A percentile compares a stretch with the other conserved stretches of the same genome.
Conservation (phyloP, 2,797 vertebrate genomes). For the Neosalanx taihuensis region DNA sequence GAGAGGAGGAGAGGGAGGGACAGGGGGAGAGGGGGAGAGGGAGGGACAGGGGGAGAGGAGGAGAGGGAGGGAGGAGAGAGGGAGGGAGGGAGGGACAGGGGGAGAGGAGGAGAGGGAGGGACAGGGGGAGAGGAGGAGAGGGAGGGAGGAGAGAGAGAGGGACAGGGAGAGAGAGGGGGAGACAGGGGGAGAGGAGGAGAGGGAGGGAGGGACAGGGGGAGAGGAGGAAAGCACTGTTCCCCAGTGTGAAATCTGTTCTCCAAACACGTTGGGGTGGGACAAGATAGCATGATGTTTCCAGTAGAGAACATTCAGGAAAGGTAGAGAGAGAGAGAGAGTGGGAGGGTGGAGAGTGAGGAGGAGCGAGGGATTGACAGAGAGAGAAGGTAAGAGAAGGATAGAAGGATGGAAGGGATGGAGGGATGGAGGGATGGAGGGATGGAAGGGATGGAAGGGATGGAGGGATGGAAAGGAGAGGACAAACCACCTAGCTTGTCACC, state of each 20-base stretch:
- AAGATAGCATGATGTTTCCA: no score
- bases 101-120: not conserved
- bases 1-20: not conserved
- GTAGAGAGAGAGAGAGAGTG: not conserved
- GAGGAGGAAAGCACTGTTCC: no score
- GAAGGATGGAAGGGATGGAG: no score
- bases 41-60: not conserved
- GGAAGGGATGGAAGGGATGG: no score
- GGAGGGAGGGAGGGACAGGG: not conserved
- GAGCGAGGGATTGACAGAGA: conserved; percentile 19
- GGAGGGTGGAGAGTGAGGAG: not conserved
- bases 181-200: no score
- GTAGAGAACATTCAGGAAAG: no score
- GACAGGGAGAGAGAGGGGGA: conserved; percentile 13
- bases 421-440: no score
- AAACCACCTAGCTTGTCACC: conserved; percentile 58
- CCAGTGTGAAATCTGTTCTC: no score
- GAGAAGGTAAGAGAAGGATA: conserved; percentile 23
- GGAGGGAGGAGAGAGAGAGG: conserved; percentile 2
- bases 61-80: not conserved
- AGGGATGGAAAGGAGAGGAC: conserved; percentile 39
- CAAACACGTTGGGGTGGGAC: no score
- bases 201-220: not conserved
- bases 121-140: not conserved
- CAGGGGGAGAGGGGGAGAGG: not conserved